A percentile compares a stretch with the other conserved stretches of the same genome.
Conservation (phyloP, 2,113 vertebrate species). For the Lycaon pictus region DNA sequence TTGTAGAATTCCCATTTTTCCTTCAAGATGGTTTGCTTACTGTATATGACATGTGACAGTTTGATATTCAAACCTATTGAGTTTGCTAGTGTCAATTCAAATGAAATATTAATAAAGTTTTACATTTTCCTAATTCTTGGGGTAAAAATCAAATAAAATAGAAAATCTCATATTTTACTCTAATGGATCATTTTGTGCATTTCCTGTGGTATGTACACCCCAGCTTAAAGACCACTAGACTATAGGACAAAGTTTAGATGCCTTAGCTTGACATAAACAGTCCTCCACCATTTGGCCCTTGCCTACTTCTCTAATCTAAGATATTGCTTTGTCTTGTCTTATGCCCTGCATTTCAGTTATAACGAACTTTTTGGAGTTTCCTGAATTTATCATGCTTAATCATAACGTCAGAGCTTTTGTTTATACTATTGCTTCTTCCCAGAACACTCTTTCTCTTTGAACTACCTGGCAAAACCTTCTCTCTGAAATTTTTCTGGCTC, state of each 20-base stretch:
- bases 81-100: neutral
- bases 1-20: neutral
- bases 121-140: neutral
- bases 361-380: neutral
- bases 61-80: neutral
- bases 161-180: neutral
- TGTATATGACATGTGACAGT: neutral
- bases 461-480: neutral
- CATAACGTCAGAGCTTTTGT: neutral
- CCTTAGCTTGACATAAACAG: neutral
- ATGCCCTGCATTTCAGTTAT: neutral
- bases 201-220: neutral
- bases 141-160: conserved; percentile 27
- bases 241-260: neutral
- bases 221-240: neutral
- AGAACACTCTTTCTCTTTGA: neutral
- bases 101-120: conserved; percentile 11
- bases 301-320: neutral
- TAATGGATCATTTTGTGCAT: neutral
- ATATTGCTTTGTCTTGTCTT: neutral
- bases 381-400: conserved; percentile 37
- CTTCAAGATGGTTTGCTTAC: neutral
- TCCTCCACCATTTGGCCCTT: neutral
- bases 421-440: neutral
- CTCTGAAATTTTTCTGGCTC: neutral